Evolutionary conservation across 2,888 invertebrate species (phyloP).

Genomic region (Leucoptera coffeella): DNA sequence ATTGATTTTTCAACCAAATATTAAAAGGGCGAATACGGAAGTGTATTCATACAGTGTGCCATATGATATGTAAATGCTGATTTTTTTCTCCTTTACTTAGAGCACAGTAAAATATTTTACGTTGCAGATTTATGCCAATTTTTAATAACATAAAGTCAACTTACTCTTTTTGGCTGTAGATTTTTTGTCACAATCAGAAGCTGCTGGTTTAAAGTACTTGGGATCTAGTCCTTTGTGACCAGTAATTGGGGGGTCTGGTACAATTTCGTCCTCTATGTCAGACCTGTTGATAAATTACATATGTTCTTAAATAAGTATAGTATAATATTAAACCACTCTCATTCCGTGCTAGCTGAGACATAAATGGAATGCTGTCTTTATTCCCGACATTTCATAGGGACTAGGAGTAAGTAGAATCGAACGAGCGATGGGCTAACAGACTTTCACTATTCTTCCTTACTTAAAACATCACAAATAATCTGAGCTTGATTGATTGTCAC

Average conservation of each 20-base stretch:
- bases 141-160: neutral
- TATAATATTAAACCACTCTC: no score
- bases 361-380: neutral
- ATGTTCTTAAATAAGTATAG: neutral
- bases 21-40: no score
- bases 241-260: slow-evolving; percentile 12
- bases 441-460: no score
- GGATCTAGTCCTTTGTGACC: slow-evolving; percentile 26
- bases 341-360: neutral
- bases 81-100: no score
- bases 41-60: no score
- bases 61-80: no score
- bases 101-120: slow-evolving; percentile 8
- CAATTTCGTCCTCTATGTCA: slow-evolving; percentile 26
- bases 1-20: no score
- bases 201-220: slow-evolving; percentile 31
- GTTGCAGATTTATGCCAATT: neutral
- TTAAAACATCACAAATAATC: no score
- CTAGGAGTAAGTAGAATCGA: neutral
- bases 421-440: neutral
- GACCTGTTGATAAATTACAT: slow-evolving; percentile 13
- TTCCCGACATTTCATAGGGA: no score
- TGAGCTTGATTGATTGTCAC: no score
- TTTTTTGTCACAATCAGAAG: slow-evolving; percentile 12
- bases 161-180: slow-evolving; percentile 14